Evolutionary conservation across 2,113 vertebrate species (phyloP), one percentile per base, ranked within the genome.

Genomic region (Nematolebias whitei): DNA sequence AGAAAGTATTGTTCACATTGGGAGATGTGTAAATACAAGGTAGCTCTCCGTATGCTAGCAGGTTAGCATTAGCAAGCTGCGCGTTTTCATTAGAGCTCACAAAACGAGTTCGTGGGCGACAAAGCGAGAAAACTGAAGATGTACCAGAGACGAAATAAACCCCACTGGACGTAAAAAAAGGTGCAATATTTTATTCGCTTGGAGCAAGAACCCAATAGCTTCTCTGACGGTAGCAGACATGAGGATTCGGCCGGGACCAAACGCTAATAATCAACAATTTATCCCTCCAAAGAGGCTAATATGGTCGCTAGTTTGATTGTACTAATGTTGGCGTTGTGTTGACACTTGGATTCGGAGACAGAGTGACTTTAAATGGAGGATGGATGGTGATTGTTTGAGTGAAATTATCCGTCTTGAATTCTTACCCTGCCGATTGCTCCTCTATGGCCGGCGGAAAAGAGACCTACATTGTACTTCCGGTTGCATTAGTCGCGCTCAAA

Each of bases 371-470:
- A 18, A 18, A 16, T 1, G 11, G 12, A 40, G 82, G 95, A 96
- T 96, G 93, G 72, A 73, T 58, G 10, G 13, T 20, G 95, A 96
- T 95, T 71, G 71, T 51, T 74, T 63, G 35, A 0, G 0, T 35
- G 0, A 82, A 68, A 12, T 9, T 16, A 4, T 48, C 14, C 14
- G 20, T 63, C 26, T 39, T n/a, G 43, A 50, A 41, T 26, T 74
- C 94, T 95, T 92, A 94, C 93, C 95, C 88, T 90, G 70, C 91
- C 88, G 85, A 87, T 62, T 65, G 68, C 79, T 89, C 90, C 85
- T 89, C 92, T 81, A 90, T 92, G 86, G 87, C 90, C 93, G 79
- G 91, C 94, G 92, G 93, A 94, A 96, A 96, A 95, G 78, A 97
- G 94, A 68, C 76, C 7, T 1, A 0, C 0, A 0, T 0, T 0